Percentiles rank a stretch among this genome's conserved stretches.
Conservation (phyloP, 1,140 invertebrate genomes). For the Drosophila chauvacae region DNA sequence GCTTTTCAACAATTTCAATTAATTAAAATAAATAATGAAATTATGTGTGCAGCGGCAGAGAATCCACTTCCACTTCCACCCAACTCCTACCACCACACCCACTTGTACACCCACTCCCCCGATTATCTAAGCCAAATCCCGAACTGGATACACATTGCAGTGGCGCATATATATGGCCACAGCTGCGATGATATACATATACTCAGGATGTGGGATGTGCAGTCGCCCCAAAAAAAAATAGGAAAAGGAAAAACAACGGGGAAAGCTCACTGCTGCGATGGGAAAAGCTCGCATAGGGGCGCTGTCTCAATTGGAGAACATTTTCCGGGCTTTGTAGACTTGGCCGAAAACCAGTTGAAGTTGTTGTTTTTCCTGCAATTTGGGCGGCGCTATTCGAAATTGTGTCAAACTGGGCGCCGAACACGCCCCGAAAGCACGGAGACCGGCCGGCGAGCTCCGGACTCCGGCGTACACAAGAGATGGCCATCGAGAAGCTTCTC, state of each 20-base stretch:
- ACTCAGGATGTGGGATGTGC: slow-evolving; percentile 25
- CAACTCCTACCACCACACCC: background rate
- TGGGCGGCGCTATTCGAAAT: slow-evolving; percentile 38
- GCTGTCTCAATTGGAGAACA: slow-evolving; percentile 48
- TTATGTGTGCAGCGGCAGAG: slow-evolving; percentile 43
- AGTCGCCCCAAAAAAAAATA: background rate
- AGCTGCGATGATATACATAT: slow-evolving; percentile 9
- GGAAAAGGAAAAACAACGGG: background rate
- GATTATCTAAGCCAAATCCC: slow-evolving; percentile 49
- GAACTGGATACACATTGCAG: slow-evolving; percentile 51
- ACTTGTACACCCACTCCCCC: background rate
- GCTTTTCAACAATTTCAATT: slow-evolving; percentile 72
- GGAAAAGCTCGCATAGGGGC: slow-evolving; percentile 61
- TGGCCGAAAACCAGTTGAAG: slow-evolving; percentile 2
- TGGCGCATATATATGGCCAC: background rate
- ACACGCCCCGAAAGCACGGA: slow-evolving; percentile 48
- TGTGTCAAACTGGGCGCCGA: slow-evolving; percentile 50
- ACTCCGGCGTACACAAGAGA: background rate
- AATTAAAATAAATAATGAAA: slow-evolving; percentile 78
- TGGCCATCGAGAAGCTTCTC: background rate
- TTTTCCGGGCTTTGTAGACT: slow-evolving; percentile 39
- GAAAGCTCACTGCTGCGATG: slow-evolving; percentile 41
- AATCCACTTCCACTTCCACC: background rate
- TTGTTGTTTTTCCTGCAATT: slow-evolving; percentile 45
- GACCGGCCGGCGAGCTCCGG: slow-evolving; percentile 22